Conservation (phyloP, 2,888 invertebrate genomes). For the Drosophila paramelanica region DNA sequence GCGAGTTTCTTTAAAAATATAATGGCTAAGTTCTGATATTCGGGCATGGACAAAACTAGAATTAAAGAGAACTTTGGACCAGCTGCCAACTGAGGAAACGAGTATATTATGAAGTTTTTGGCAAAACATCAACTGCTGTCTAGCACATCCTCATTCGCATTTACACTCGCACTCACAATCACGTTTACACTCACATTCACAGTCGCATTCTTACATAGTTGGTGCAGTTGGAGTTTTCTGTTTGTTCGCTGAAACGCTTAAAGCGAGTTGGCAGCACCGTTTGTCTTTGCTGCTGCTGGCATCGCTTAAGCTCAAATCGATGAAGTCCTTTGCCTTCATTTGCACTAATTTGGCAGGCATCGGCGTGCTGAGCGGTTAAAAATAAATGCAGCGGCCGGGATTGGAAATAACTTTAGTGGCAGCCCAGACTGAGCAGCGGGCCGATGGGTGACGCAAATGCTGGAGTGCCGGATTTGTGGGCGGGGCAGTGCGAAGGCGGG, state of each 20-base stretch:
- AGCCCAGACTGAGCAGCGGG: constrained; percentile 9
- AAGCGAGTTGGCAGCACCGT: constrained; percentile 51
- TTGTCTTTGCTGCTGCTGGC: constrained; percentile 31
- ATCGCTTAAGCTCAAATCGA: constrained; percentile 53
- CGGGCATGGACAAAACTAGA: too few relatives aligned
- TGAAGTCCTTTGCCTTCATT: constrained; percentile 54
- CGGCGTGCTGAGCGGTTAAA: constrained; percentile 71
- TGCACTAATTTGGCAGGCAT: constrained; percentile 76
- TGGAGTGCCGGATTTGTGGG: too few relatives aligned
- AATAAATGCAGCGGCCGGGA: constrained; percentile 46
- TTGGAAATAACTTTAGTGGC: constrained; percentile 60
- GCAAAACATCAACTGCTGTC: constrained; percentile 14
- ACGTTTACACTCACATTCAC: too few relatives aligned
- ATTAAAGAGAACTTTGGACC: not conserved
- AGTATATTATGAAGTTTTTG: constrained; percentile 32
- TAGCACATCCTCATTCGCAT: not conserved
- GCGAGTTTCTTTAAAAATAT: not conserved
- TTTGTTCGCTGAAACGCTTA: constrained; percentile 9
- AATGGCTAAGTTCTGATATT: too few relatives aligned
- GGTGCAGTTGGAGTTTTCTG: constrained; percentile 9
- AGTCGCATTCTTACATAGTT: not conserved
- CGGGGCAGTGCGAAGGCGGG: not conserved
- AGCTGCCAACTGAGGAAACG: constrained; percentile 13
- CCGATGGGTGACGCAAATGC: not conserved
- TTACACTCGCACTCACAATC: too few relatives aligned